These are phyloP conservation scores for Liodrosophila aerea DNA, from an alignment of 2,888 invertebrate species.

Conservation along the genomic window DNA sequence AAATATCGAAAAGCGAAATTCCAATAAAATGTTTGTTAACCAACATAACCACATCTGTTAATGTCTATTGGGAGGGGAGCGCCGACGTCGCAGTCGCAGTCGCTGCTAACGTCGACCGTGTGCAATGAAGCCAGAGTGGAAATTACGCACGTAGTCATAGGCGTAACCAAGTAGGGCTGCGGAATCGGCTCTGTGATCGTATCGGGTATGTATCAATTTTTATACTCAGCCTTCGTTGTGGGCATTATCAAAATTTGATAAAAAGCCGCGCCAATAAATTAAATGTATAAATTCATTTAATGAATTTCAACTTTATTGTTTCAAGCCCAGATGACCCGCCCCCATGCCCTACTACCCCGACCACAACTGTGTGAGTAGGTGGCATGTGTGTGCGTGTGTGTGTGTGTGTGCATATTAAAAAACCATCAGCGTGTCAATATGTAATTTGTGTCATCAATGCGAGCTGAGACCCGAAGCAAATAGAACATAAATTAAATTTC, in stretches of 20 bases:
- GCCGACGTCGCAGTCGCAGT: constrained; percentile 30
- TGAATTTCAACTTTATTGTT: constrained; percentile 74
- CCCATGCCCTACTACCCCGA: background rate
- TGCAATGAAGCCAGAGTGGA: constrained; percentile 68
- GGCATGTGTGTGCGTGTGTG: constrained; percentile 15
- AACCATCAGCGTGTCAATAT: constrained; percentile 80
- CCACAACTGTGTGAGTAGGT: constrained; percentile 12
- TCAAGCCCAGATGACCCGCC: constrained; percentile 57
- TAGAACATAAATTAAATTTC: constrained; percentile 78
- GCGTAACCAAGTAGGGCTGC: constrained; percentile 1
- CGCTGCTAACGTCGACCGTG: constrained; percentile 43
- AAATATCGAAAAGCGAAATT: constrained; percentile 73
- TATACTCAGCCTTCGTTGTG: constrained; percentile 23
- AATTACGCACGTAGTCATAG: constrained; percentile 14
- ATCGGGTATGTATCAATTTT: constrained; percentile 28
- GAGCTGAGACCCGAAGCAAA: constrained; percentile 32
- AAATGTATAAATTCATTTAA: constrained; percentile 78
- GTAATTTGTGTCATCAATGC: constrained; percentile 74
- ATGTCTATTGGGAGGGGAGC: constrained; percentile 61
- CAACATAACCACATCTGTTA: constrained; percentile 76
- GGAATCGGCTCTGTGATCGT: background rate
- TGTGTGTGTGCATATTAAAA: constrained; percentile 73
- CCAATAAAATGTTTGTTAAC: constrained; percentile 77
- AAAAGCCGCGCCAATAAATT: constrained; percentile 75
- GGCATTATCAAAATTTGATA: constrained; percentile 79